Evolutionary conservation across 2,113 vertebrate species (phyloP), one percentile per base, ranked within the genome.

Genomic region (Leucopternis melanops): DNA sequence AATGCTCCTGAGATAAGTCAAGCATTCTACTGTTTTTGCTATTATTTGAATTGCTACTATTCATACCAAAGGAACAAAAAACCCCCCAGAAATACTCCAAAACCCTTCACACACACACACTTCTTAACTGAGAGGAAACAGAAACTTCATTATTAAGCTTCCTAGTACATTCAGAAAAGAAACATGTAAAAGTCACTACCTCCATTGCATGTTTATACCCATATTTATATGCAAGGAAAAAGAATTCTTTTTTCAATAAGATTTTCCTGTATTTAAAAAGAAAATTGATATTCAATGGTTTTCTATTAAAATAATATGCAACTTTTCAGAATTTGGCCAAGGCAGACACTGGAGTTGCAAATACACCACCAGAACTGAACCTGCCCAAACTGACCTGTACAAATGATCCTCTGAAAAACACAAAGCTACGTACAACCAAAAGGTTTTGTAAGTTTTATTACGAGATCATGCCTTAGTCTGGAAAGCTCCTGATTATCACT

Each of bases 191-290:
- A 81, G n/a, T 20, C 1, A 0, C 15, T 77, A 59, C 13, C 32
- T 87, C 14, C 7, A 42, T 44, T 78, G 52, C 38, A n/a, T 5
- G 5, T 20, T 86, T 25, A 49, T 17, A 59, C 3, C 6, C 10
- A 2, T 38, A 36, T 12, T 54, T 40, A 69, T 4, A 20, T 1
- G 4, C 13, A 49, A 34, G 45, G 32, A 49, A 74, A 92, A 83
- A 14, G 0, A 1, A 7, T 6, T 14, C 2, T 20, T 29, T 49
- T 40, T 23, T 47, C 5, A 54, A 29, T 2, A 8, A 75, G 7
- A 38, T 59, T n/a, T 61, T 73, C 31, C 62, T 47, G 4, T 10
- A 31, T 47, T 79, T 87, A n/a, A 61, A 47, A 75, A 61, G 4
- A 54, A 62, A 72, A 34, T 2, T 11, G 3, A 23, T 27, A 55